phyloP scores from a whole-genome alignment of 2,888 invertebrate genomes.

The Acanthoscelides obtectus region DNA sequence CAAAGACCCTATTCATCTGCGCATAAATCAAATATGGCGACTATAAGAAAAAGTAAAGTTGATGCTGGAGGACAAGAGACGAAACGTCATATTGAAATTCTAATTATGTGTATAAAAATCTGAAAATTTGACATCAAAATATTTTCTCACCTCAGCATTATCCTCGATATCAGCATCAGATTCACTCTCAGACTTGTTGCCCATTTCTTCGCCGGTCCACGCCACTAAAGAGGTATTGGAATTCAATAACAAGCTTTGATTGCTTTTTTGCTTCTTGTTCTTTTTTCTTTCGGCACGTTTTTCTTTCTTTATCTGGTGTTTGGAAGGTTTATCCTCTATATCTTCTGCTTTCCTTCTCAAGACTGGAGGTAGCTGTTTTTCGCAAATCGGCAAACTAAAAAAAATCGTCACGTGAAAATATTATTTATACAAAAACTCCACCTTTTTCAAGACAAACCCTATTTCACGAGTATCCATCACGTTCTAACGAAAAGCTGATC shows the following conservation, averaged over 20 bases:
- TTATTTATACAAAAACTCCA: too few species aligned
- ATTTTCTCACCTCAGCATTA: slow-evolving; percentile 57
- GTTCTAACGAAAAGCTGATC: too few species aligned
- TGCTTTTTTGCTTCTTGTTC: slow-evolving; percentile 49
- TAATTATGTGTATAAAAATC: too few species aligned
- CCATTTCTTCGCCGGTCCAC: slow-evolving; percentile 42
- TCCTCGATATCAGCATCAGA: slow-evolving; percentile 81
- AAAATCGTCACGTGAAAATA: too few species aligned
- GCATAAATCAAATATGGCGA: too few species aligned
- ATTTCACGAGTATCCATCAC: too few species aligned
- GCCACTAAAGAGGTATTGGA: slow-evolving; percentile 3
- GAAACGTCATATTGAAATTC: too few species aligned
- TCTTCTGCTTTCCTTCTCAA: slow-evolving; percentile 47
- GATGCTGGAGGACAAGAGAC: too few species aligned
- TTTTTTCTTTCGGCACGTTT: slow-evolving; percentile 55
- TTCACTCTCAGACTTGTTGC: slow-evolving; percentile 59
- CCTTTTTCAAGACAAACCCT: too few species aligned
- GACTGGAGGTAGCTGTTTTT: slow-evolving; percentile 68
- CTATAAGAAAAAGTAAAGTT: too few species aligned
- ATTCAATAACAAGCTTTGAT: slow-evolving; percentile 22
- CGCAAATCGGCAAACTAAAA: slow-evolving; percentile 79
- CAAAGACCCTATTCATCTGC: too few species aligned
- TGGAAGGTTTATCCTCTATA: slow-evolving; percentile 54
- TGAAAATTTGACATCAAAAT: too few species aligned
- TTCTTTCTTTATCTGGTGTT: slow-evolving; percentile 64